Evolutionary conservation across 2,113 vertebrate species (phyloP).

Genomic region (Panthera leo): DNA sequence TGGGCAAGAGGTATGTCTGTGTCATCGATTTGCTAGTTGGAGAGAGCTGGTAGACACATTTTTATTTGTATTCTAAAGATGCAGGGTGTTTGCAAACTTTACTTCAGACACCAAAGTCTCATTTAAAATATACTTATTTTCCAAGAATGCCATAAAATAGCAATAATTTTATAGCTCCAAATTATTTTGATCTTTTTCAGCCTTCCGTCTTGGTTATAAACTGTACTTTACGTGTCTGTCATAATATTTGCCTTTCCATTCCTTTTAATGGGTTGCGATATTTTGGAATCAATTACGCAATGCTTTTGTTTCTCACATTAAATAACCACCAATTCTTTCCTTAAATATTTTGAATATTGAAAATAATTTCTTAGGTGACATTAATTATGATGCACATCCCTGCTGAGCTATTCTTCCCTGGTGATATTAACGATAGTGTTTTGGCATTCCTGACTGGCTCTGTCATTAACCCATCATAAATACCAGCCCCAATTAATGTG

Average conservation of each 20-base stretch:
- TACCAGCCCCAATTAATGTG: slow-evolving; percentile 66
- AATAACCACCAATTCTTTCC: slow-evolving; percentile 45
- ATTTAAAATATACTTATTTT: background rate
- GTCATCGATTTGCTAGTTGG: background rate
- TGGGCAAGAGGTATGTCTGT: background rate
- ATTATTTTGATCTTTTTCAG: slow-evolving; percentile 34
- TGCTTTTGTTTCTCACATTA: slow-evolving; percentile 64
- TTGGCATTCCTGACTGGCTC: slow-evolving; percentile 42
- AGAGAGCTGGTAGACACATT: background rate
- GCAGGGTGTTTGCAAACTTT: background rate
- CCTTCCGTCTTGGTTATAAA: slow-evolving; percentile 39
- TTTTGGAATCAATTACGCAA: slow-evolving; percentile 54
- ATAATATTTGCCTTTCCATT: slow-evolving; percentile 58
- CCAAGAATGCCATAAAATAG: background rate
- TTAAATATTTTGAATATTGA: slow-evolving; percentile 71
- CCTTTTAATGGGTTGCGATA: slow-evolving; percentile 23
- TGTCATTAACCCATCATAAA: slow-evolving; percentile 65
- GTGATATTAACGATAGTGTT: slow-evolving; percentile 64
- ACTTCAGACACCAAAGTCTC: background rate
- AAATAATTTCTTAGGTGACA: slow-evolving; percentile 69
- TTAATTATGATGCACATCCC: slow-evolving; percentile 69
- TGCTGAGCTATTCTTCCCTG: slow-evolving; percentile 61
- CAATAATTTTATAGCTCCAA: background rate
- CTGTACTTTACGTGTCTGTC: background rate
- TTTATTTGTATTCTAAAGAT: slow-evolving; percentile 20